phyloP scores from a whole-genome alignment of 1,140 invertebrate species.

The Neoseiulus cucumeris region DNA sequence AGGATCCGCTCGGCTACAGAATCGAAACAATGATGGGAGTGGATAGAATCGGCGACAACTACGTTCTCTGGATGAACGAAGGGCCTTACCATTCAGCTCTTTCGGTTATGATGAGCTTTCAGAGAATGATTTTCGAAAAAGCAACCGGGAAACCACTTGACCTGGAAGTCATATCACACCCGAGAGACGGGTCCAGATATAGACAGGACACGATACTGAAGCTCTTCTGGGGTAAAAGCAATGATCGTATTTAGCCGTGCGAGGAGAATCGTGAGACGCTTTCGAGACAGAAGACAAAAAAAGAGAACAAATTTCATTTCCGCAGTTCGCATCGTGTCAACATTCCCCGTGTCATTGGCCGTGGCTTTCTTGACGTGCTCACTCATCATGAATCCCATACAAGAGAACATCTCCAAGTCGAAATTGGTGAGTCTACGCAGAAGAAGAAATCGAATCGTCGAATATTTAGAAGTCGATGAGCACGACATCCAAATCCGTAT shows the following conservation, averaged over 20 bases:
- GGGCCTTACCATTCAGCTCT: not conserved
- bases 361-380: constrained; percentile 18
- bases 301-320: not conserved
- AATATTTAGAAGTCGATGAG: no score
- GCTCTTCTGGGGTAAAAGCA: not conserved
- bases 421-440: not conserved
- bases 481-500: no score
- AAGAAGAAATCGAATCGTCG: no score
- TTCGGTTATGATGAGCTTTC: not conserved
- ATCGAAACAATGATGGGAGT: not conserved
- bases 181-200: not conserved
- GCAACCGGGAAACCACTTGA: not conserved
- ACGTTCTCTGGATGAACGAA: not conserved
- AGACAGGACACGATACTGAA: not conserved
- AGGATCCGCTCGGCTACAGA: not conserved
- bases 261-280: not conserved
- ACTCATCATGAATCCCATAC: constrained; percentile 18
- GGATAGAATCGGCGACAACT: not conserved
- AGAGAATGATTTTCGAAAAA: not conserved
- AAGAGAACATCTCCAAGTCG: constrained; percentile 18
- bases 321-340: not conserved
- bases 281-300: no score
- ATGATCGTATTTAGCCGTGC: not conserved
- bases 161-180: not conserved
- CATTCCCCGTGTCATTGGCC: constrained; percentile 17